Conservation (phyloP, 2,113 vertebrate species). For the Turdus rufiventris region DNA sequence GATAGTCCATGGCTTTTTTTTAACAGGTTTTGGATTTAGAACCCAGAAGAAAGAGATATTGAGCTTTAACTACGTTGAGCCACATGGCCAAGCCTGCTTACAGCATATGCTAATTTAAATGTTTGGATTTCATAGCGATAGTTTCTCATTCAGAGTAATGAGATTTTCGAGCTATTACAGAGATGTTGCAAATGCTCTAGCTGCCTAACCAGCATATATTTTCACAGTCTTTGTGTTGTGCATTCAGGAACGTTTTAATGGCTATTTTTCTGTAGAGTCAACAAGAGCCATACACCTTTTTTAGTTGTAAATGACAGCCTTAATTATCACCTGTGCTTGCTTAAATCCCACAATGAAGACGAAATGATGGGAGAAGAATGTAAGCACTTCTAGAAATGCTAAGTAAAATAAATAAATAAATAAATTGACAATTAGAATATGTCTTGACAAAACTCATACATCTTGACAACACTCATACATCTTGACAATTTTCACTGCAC, state of each 20-base stretch:
- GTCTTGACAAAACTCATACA: too few relatives aligned
- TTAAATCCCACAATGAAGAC: not conserved
- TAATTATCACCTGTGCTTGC: constrained; percentile 28
- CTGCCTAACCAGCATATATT: constrained; percentile 23
- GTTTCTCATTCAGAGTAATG: constrained; percentile 48
- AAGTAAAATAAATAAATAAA: not conserved
- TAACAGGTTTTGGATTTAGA: not conserved
- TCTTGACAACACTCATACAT: too few relatives aligned
- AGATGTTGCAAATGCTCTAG: constrained; percentile 46
- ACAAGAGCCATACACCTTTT: not conserved
- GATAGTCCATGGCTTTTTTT: not conserved
- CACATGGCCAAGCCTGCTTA: constrained; percentile 28
- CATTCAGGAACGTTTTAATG: constrained; percentile 53
- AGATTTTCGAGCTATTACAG: constrained; percentile 52
- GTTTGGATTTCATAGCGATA: constrained; percentile 23
- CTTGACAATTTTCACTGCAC: not conserved
- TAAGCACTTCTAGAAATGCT: not conserved
- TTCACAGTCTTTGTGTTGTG: constrained; percentile 19
- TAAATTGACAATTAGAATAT: not conserved
- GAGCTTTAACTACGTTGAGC: constrained; percentile 34
- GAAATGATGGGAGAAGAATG: not conserved
- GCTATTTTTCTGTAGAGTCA: constrained; percentile 17
- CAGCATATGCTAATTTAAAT: constrained; percentile 57
- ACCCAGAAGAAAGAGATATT: constrained; percentile 20
- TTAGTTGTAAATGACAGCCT: not conserved